Conservation (phyloP, 2,888 invertebrate genomes). For the Oeneis ivallda region DNA sequence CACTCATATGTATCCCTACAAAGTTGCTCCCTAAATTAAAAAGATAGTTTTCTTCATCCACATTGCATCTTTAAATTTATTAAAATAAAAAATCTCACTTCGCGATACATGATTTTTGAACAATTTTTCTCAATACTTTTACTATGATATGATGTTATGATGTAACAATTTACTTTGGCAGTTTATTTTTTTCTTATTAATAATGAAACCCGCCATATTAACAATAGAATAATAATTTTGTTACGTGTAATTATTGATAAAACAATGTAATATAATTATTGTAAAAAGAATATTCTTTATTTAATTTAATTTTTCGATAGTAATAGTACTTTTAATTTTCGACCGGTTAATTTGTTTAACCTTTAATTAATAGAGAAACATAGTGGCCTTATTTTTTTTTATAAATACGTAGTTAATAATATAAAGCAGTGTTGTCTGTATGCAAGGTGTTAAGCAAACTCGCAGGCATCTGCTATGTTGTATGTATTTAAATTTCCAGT, state of each 20-base stretch:
- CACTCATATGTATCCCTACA: background rate
- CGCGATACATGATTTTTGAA: background rate
- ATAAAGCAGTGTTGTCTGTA: conserved; percentile 3
- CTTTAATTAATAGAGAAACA: conserved; percentile 47
- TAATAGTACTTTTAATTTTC: conserved; percentile 44
- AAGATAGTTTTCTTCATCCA: background rate
- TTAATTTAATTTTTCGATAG: conserved; percentile 36
- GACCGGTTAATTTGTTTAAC: conserved; percentile 51
- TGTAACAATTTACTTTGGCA: conserved; percentile 23
- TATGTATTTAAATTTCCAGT: conserved; percentile 67
- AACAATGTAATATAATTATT: conserved; percentile 37
- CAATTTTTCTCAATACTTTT: background rate
- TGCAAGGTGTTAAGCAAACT: conserved; percentile 11
- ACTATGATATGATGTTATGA: conserved; percentile 16
- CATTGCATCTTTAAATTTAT: background rate
- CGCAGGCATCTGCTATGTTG: conserved; percentile 32
- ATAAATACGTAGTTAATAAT: background rate
- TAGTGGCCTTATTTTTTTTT: conserved; percentile 67
- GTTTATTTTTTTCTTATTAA: conserved; percentile 37
- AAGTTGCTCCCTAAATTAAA: background rate
- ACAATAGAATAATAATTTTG: conserved; percentile 50
- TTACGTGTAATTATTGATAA: conserved; percentile 41
- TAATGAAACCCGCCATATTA: conserved; percentile 58
- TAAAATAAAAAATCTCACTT: background rate
- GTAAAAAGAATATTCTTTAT: conserved; percentile 43